A percentile compares a stretch with the other conserved stretches of the same genome.
Conservation (phyloP, 2,797 vertebrate genomes). For the Hippoglossus hippoglossus region DNA sequence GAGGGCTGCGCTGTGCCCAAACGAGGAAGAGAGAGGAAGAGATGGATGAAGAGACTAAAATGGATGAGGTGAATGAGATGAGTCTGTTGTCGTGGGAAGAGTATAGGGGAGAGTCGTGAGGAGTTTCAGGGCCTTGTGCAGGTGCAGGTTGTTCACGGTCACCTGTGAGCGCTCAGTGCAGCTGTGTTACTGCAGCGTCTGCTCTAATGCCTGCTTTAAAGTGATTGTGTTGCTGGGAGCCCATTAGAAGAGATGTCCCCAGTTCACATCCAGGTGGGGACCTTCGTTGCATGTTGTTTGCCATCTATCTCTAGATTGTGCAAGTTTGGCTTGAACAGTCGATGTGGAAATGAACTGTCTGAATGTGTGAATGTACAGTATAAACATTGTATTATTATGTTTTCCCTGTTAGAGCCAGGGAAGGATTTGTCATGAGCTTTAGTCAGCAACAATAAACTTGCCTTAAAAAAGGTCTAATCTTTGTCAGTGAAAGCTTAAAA, state of each 20-base stretch:
- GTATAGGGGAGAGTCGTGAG: neutral
- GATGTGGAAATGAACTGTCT: neutral
- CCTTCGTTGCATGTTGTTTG: neutral
- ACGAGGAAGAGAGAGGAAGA: conserved; percentile 42
- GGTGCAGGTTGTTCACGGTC: conserved; percentile 66
- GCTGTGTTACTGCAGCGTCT: conserved; percentile 12
- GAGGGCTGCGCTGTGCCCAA: conserved; percentile 66
- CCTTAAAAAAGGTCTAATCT: neutral
- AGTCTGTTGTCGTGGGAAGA: conserved; percentile 33
- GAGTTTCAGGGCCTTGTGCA: conserved; percentile 43
- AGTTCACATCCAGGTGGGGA: neutral
- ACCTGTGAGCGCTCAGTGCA: conserved; percentile 54
- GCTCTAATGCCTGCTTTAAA: neutral
- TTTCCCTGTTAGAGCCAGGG: too few species aligned
- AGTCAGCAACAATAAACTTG: too few species aligned
- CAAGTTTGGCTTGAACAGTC: too few species aligned
- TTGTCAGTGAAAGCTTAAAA: neutral
- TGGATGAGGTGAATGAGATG: conserved; percentile 49
- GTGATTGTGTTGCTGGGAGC: neutral
- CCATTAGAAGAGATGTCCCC: neutral
- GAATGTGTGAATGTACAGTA: neutral
- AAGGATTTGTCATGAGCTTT: too few species aligned
- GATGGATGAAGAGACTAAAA: conserved; percentile 53
- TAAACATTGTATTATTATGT: too few species aligned
- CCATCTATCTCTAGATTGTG: neutral